phyloP scores from a whole-genome alignment of 2,113 vertebrate genomes.

The Cynoglossus semilaevis region DNA sequence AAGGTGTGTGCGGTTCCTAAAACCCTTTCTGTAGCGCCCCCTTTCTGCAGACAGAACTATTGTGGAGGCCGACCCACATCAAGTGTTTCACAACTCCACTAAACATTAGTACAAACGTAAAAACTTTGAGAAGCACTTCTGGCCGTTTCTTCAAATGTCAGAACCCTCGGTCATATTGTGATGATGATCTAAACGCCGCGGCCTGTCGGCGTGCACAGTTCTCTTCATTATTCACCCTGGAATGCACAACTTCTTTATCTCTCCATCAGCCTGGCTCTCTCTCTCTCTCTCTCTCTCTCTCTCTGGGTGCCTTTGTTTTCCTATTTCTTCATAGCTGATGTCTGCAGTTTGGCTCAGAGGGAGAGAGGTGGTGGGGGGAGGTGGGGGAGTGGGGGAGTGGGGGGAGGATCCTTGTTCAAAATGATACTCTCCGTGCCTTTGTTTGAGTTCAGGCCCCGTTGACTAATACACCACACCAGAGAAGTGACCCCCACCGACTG shows the following conservation, averaged over 20 bases:
- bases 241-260: conserved; percentile 61
- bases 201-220: conserved; percentile 38
- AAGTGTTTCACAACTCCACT: no score
- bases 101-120: no score
- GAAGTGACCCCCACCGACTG: conserved; percentile 2
- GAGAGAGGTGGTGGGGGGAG: conserved; percentile 8
- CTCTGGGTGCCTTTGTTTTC: conserved; percentile 38
- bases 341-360: conserved; percentile 13
- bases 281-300: conserved; percentile 32
- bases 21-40: no score
- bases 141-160: background rate
- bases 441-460: conserved; percentile 39
- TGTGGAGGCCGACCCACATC: no score
- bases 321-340: conserved; percentile 17
- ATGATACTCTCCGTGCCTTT: conserved; percentile 14
- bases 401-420: conserved; percentile 14
- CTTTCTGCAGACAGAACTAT: no score
- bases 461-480: conserved; percentile 26
- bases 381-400: no score
- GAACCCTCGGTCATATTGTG: background rate
- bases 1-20: background rate
- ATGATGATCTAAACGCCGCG: conserved; percentile 38
- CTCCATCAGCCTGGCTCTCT: conserved; percentile 43
- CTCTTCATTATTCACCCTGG: conserved; percentile 47
- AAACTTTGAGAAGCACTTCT: no score